Evolutionary conservation across 2,888 invertebrate species (phyloP), one percentile per base, ranked within the genome.

Genomic region (Octonoba sinensis): DNA sequence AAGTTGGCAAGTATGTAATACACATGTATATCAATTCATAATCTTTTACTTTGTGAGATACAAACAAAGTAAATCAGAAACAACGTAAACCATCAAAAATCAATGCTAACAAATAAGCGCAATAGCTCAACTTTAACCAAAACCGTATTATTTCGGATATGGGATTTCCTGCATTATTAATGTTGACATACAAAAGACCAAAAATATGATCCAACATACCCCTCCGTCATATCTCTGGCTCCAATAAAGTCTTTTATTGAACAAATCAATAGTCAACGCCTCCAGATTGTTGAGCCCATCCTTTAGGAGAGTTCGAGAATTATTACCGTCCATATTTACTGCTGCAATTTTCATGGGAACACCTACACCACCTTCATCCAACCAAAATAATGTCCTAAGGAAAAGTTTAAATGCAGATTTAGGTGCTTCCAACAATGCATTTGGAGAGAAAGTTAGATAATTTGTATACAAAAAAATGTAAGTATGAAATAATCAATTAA

Each of bases 311-410:
- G 96, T 91, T 0, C 92, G 88, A 0, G 96, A 91, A 86, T 93
- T 93, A 16, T 92, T 91, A 0, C 99, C 99, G 87, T 97, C 97
- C 96, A 99, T 96, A 87, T 96, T 95, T 0, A 95, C 96, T 22
- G 88, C 87, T 8, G 88, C 93, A 46, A 99, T 93, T 89, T 98
- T 98, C 0, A 93, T 91, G 0, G 95, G 95, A 0, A 96, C 94
- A 1, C 95, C 96, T 83, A 91, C 93, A 12, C 96, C 96, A 13
- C 99, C 99, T 85, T 95, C 95, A 87, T 99, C 99, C 13, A 97
- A 92, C 99, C 99, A 99, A 90, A 96, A 99, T 44, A 97, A 89
- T 89, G 94, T 93, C 46, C 93, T 93, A 88, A n/a, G 60, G 89
- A 87, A 66, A 84, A 85, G 85, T 78, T 36, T 22, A 57, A 22